These are phyloP conservation scores for Lordiphosa andalusiaca DNA, from an alignment of 2,888 invertebrate genomes.

Conservation along the genomic window DNA sequence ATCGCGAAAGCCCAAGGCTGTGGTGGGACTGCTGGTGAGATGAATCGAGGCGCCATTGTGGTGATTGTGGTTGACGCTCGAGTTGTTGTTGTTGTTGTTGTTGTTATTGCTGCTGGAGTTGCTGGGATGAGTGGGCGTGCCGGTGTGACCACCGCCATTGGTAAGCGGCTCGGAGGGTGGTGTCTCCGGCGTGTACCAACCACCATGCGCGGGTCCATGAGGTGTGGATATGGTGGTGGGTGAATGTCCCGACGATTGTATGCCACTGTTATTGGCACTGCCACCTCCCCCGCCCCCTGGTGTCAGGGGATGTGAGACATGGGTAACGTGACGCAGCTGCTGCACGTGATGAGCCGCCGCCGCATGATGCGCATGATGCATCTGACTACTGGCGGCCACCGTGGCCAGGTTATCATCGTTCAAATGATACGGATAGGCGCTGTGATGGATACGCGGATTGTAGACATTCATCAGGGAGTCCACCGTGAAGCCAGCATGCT, in stretches of 20 bases:
- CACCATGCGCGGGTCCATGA: constrained; percentile 79
- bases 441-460: constrained; percentile 80
- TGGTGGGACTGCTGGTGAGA: constrained; percentile 68
- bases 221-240: constrained; percentile 77
- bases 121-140: constrained; percentile 52
- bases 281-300: constrained; percentile 64
- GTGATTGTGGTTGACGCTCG: constrained; percentile 42
- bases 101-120: constrained; percentile 50
- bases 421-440: constrained; percentile 80
- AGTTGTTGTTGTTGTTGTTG: constrained; percentile 35
- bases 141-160: constrained; percentile 49
- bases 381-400: constrained; percentile 71
- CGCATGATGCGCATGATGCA: constrained; percentile 78
- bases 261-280: constrained; percentile 43
- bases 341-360: constrained; percentile 76
- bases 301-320: constrained; percentile 69
- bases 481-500: constrained; percentile 80
- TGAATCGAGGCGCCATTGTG: constrained; percentile 46
- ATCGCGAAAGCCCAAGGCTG: constrained; percentile 77
- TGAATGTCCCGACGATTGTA: constrained; percentile 72
- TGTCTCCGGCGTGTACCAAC: constrained; percentile 81
- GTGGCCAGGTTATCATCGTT: constrained; percentile 79
- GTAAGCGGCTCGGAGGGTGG: constrained; percentile 78
- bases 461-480: constrained; percentile 81
- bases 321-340: constrained; percentile 70